Percentiles rank a stretch among this genome's conserved stretches.
Evolutionary conservation across 2,888 invertebrate species (phyloP).

Genomic region (Lypha dubia): DNA sequence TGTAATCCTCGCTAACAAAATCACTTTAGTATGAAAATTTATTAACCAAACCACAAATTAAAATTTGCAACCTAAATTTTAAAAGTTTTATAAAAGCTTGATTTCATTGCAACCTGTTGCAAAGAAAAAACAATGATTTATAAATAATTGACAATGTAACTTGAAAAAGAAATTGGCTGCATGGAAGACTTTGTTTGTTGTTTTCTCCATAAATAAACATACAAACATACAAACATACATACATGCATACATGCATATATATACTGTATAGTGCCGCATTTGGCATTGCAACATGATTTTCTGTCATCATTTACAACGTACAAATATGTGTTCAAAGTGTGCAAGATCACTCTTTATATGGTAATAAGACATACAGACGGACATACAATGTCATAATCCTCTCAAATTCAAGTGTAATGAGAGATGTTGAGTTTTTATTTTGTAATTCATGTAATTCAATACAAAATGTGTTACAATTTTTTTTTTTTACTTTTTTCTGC

Average conservation of each 20-base stretch:
- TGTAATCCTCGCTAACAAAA: too few species aligned
- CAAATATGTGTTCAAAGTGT: constrained; percentile 19
- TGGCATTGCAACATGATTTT: constrained; percentile 41
- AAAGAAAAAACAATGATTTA: constrained; percentile 5
- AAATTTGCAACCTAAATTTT: background rate
- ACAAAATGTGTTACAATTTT: constrained; percentile 37
- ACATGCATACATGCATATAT: too few species aligned
- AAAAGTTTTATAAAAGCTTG: too few species aligned
- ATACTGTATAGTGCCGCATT: too few species aligned
- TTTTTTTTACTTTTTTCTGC: background rate
- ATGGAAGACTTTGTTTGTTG: too few species aligned
- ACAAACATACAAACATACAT: background rate
- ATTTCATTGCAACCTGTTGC: constrained; percentile 38
- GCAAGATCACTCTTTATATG: constrained; percentile 24
- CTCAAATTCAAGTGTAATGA: constrained; percentile 65
- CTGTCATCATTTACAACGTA: background rate
- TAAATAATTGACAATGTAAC: constrained; percentile 62
- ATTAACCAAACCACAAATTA: background rate
- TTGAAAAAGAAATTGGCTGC: constrained; percentile 37
- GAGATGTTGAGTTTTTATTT: constrained; percentile 29
- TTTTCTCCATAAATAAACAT: background rate
- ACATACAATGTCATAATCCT: constrained; percentile 17
- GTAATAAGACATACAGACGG: background rate
- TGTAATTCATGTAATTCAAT: constrained; percentile 39
- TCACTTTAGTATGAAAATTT: background rate